A percentile compares a stretch with the other conserved stretches of the same genome.
Evolutionary conservation across 2,113 vertebrate species (phyloP).

Genomic region (Oryctolagus cuniculus): mOryCun1.1 NC_091433.1:23276501-23277000

Average conservation of each 20-base stretch:
- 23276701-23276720: background rate
- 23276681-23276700: background rate
- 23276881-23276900: background rate
- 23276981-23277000: background rate
- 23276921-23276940: background rate
- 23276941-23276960: background rate
- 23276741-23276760: background rate
- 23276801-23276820: background rate
- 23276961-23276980: background rate
- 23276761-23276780: background rate
- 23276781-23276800: background rate
- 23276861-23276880: background rate
- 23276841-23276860: background rate
- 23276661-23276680: background rate
- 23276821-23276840: too few relatives aligned
- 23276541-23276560: background rate
- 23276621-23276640: background rate
- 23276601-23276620: background rate
- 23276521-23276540: accelerated
- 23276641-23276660: accelerated
- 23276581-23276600: background rate
- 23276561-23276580: background rate
- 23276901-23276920: background rate
- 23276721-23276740: background rate
- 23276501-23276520: background rate